These are phyloP conservation scores for Ploceus nigricollis DNA, from an alignment of 2,113 vertebrate species.

Conservation along the genomic window DNA sequence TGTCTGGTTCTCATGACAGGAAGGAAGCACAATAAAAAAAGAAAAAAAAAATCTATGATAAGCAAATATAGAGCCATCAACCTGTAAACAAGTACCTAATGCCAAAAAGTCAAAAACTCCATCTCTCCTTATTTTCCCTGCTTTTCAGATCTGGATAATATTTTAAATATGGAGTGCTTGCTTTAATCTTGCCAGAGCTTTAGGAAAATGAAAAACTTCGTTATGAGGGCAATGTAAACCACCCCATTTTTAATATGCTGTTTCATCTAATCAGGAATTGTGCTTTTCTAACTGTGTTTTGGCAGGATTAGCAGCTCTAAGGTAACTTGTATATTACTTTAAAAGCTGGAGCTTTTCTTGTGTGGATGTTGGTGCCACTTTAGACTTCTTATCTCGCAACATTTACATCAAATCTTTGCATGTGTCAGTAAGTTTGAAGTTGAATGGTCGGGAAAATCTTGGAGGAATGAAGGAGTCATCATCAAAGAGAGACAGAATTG, in stretches of 20 bases:
- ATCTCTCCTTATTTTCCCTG: not conserved
- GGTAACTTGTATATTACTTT: not conserved
- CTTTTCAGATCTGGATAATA: not conserved
- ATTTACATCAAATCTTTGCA: not conserved
- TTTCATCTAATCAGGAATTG: not conserved
- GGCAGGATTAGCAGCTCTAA: not conserved
- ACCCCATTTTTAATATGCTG: not conserved
- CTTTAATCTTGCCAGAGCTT: not conserved
- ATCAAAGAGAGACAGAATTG: not conserved
- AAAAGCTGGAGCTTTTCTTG: not conserved
- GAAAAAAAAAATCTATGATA: not conserved
- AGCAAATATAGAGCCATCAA: not conserved
- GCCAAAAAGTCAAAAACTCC: not conserved
- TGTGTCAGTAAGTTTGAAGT: not conserved
- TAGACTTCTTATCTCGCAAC: not conserved
- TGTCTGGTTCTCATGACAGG: not conserved
- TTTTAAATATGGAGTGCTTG: not conserved
- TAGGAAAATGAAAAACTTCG: not conserved
- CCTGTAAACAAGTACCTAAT: not conserved
- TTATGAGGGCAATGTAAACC: not conserved
- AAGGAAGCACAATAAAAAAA: not conserved
- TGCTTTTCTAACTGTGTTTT: slow-evolving; percentile 1
- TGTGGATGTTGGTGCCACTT: not conserved
- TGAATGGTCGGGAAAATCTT: not conserved
- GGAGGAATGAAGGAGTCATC: not conserved